Evolutionary conservation across 2,113 vertebrate species (phyloP).

Genomic region (Acrocephalus arundinaceus): DNA sequence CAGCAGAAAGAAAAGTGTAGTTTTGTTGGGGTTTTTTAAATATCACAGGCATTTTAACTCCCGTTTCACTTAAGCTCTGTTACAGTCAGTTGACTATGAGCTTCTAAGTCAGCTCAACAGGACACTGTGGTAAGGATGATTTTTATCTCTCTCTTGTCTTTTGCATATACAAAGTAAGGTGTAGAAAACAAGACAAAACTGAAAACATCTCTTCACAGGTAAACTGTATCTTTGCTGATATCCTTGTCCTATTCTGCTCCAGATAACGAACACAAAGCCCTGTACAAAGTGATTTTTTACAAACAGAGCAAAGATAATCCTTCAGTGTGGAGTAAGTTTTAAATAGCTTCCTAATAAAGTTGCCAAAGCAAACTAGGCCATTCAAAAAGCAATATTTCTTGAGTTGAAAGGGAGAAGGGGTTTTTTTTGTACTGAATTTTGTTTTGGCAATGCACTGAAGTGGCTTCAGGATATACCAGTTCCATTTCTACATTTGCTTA

Average conservation of each 20-base stretch:
- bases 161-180: neutral
- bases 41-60: neutral
- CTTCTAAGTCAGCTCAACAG: neutral
- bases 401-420: neutral
- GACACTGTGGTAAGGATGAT: neutral
- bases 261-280: neutral
- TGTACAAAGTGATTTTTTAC: neutral
- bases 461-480: neutral
- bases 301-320: neutral
- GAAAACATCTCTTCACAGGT: neutral
- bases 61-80: neutral
- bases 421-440: neutral
- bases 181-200: neutral
- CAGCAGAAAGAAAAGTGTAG: neutral
- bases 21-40: neutral
- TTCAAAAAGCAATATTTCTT: neutral
- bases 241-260: neutral
- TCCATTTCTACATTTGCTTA: slow-evolving; percentile 1
- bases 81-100: neutral
- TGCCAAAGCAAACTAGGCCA: neutral
- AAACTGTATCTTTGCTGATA: neutral
- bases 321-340: neutral
- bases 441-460: neutral
- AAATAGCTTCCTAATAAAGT: neutral
- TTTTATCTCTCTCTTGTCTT: neutral